Conservation (phyloP, 1,140 invertebrate species). For the Tetramorium simillimum region DNA sequence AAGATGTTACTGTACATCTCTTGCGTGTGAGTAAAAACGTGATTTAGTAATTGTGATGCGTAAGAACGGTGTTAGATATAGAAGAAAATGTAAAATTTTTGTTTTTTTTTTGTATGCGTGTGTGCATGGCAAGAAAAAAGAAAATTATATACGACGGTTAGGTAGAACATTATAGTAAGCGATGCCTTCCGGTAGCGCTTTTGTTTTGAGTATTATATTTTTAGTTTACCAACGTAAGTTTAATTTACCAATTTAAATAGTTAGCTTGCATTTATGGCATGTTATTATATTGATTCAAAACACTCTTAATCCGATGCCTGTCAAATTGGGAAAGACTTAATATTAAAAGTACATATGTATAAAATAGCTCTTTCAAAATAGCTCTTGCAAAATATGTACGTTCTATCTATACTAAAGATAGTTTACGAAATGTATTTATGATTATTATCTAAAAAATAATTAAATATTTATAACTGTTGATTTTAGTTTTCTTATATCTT, state of each 20-base stretch:
- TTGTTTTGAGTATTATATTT: constrained; percentile 15
- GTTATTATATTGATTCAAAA: constrained; percentile 4
- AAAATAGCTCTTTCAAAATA: background rate
- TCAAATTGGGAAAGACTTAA: background rate
- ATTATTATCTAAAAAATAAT: background rate
- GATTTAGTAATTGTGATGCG: background rate
- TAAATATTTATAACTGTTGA: background rate
- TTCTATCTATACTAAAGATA: background rate
- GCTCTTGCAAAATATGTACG: background rate
- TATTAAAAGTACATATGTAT: background rate
- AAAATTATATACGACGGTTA: background rate
- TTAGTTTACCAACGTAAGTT: background rate
- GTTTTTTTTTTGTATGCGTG: background rate
- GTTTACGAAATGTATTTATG: background rate
- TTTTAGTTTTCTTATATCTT: background rate
- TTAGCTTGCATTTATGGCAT: background rate
- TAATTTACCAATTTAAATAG: background rate
- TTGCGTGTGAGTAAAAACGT: background rate
- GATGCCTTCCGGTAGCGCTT: background rate
- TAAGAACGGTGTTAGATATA: background rate
- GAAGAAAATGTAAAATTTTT: constrained; percentile 8
- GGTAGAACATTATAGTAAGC: background rate
- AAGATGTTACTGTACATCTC: background rate
- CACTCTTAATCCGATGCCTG: background rate
- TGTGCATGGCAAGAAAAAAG: constrained; percentile 1